Base-by-base conservation (phyloP, 2,797 vertebrate genomes). In the Lateolabrax maculatus region DNA sequence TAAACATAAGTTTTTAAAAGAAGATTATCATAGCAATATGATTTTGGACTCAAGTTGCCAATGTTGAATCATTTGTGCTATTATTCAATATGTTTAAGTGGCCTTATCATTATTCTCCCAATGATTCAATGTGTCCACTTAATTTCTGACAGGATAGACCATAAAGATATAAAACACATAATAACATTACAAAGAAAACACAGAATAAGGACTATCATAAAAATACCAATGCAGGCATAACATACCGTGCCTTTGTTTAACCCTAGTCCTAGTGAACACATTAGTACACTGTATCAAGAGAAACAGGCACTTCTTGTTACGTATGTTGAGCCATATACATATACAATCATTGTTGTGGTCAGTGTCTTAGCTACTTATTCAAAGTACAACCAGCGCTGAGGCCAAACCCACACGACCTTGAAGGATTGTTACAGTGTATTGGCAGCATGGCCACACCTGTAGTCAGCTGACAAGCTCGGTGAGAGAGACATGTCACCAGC, bases 401-500 rank as follows among this genome's bases (percentile, higher is more conserved):
- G 49, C n/a, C 10, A 58, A 41, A 43, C 37, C 43, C 31, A 2
- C 18, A 16, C 3, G 34, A 29, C 64, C 34, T 44, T 67, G 39
- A 75, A 19, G 5, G 37, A 52, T 2, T 23, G 31, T 58, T n/a
- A 46, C 31, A 39, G 11, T 11, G 23, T 16, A 49, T 2, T 55
- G 12, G 16, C 8, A 36, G 5, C 23, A 63, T 18, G n/a, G 21
- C 39, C 61, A 79, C 71, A 84, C 64, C 61, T 81, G 44, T n/a
- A 49, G 25, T 71, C 68, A 71, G 34, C 48, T 69, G 79, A 71
- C 21, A 23, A 55, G 64, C 31, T 51, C 37, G 67, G 36, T 36
- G 27, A 52, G 7, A 52, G 7, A 34, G 43, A 61, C 23, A 49
- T 51, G 52, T 41, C 15, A 29, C 2, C 41, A 12, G 55, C 12